phyloP scores from a whole-genome alignment of 2,888 invertebrate species.

The Hypena proboscidalis region DNA sequence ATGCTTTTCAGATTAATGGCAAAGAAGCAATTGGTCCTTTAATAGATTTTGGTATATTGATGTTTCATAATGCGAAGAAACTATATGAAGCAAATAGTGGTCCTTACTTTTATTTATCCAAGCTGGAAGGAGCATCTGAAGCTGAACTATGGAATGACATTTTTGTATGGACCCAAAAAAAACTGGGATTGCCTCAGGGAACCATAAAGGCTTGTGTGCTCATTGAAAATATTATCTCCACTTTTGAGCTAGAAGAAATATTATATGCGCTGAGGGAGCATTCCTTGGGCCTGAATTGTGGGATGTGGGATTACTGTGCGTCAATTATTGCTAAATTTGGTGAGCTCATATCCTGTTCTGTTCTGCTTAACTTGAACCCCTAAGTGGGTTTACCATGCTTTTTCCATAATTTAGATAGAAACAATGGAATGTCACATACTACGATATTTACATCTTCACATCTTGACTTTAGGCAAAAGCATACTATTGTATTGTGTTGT shows the following conservation, averaged over 20 bases:
- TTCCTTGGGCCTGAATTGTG: slow-evolving; percentile 89
- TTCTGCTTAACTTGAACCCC: too few species aligned
- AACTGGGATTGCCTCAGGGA: slow-evolving; percentile 84
- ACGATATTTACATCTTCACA: too few species aligned
- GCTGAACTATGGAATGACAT: slow-evolving; percentile 89
- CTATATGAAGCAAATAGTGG: slow-evolving; percentile 85
- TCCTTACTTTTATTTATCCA: slow-evolving; percentile 90
- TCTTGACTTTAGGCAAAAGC: too few species aligned
- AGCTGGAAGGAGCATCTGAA: slow-evolving; percentile 87
- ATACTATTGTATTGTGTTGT: too few species aligned
- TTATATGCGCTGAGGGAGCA: slow-evolving; percentile 87
- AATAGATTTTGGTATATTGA: slow-evolving; percentile 88
- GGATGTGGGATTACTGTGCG: slow-evolving; percentile 90
- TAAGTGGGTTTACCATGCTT: too few species aligned
- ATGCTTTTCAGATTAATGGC: slow-evolving; percentile 79
- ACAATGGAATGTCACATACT: too few species aligned
- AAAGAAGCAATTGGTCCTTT: slow-evolving; percentile 87
- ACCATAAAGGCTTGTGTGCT: slow-evolving; percentile 89
- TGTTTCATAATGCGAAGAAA: slow-evolving; percentile 86
- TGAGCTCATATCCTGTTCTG: slow-evolving; percentile 43
- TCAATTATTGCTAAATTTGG: slow-evolving; percentile 88
- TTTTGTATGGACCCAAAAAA: slow-evolving; percentile 86
- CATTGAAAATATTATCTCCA: slow-evolving; percentile 89
- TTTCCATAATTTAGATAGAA: too few species aligned
- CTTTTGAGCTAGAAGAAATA: slow-evolving; percentile 89